Base-by-base conservation (phyloP, 2,888 invertebrate species). In the Tinea trinotella region DNA sequence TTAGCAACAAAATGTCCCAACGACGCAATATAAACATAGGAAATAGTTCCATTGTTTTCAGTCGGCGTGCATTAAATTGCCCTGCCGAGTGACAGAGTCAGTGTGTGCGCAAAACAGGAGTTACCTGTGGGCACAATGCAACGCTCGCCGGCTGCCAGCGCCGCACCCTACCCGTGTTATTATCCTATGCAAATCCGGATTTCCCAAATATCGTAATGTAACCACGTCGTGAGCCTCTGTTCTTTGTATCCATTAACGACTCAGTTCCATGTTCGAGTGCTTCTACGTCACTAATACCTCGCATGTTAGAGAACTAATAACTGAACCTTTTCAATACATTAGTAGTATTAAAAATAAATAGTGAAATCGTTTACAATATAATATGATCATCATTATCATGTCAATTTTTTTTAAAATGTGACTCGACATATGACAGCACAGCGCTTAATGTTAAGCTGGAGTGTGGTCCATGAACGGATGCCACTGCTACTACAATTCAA, bases 131-230 rank as follows among this genome's bases (percentile, higher is more conserved):
- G 48, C 48, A 12, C 17, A 48, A 2, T 40, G 3, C 40, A 35
- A 7, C 15, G 40, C 40, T 17, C 13, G 40, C 40, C 40, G 9
- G 13, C 15, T 40, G 13, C 62, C 62, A 62, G 61, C 64, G 65
- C 64, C 62, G 65, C 64, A 65, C 61, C 22, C 22, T 15, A 5
- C 6, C 20, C 18, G 12, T 3, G 55, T 76, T 70, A 84, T 84
- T 81, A 83, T 78, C 76, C 79, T 80, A 82, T 83, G 82, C 82
- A 82, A 83, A 84, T 81, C 77, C 79, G 78, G 75, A 77, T 81
- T 79, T 74, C 74, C 77, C 74, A 79, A 82, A 83, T 77, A 81
- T 75, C 79, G 75, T 70, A 80, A 80, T 13, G 30, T 1, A 30
- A 30, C 30, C 30, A 30, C 30, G 30, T 30, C 30, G 30, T 3